These are phyloP conservation scores for Xenopus petersii DNA, from an alignment of 2,797 vertebrate species.

Conservation along the genomic window DNA sequence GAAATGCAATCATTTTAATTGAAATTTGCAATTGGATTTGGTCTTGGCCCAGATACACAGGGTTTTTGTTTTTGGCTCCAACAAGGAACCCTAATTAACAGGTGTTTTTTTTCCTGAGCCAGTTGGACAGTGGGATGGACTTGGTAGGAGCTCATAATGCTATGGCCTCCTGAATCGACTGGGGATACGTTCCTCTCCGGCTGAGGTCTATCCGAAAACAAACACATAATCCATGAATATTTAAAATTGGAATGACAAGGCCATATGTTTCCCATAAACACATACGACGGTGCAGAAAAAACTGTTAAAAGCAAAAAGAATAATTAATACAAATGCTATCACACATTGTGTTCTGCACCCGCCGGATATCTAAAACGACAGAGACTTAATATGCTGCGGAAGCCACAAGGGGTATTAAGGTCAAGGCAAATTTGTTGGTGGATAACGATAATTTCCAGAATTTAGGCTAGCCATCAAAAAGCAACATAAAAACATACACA, in stretches of 20 bases:
- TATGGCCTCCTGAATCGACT: too few species aligned
- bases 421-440: too few species aligned
- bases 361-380: too few species aligned
- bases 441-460: too few species aligned
- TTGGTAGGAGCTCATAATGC: too few species aligned
- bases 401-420: too few species aligned
- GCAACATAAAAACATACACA: too few species aligned
- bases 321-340: slow-evolving; percentile 29
- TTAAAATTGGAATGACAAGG: slow-evolving; percentile 25
- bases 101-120: slow-evolving; percentile 9
- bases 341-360: neutral
- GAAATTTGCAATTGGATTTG: neutral
- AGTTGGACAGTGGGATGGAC: neutral
- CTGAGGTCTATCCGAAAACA: neutral
- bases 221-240: slow-evolving; percentile 25
- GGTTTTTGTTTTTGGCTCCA: neutral
- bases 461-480: too few species aligned
- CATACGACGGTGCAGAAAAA: slow-evolving; percentile 9
- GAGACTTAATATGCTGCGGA: too few species aligned
- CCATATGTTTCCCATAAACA: slow-evolving; percentile 35
- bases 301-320: slow-evolving; percentile 24
- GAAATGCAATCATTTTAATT: neutral
- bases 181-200: neutral
- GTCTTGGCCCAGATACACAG: neutral
- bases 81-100: slow-evolving; percentile 6